phyloP scores from a whole-genome alignment of 1,140 invertebrate genomes.

The Rhagoletis pomonella region DNA sequence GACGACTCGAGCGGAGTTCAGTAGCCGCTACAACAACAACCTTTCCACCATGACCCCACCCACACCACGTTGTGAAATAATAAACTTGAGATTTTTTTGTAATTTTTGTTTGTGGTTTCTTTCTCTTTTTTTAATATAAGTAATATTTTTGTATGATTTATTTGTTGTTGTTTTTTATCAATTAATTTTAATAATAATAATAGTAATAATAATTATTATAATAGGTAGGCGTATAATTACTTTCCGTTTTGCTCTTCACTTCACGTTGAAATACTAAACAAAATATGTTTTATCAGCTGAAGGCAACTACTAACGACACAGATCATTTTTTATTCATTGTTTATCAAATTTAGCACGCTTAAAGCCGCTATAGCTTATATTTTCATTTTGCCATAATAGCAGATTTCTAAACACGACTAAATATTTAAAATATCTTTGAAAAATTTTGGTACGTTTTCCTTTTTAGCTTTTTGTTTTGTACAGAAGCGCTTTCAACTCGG shows the following conservation, averaged over 20 bases:
- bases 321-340: too few species aligned
- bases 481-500: neutral
- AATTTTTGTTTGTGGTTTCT: conserved; percentile 28
- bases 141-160: conserved; percentile 46
- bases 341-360: neutral
- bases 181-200: conserved; percentile 49
- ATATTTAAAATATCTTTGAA: neutral
- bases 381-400: neutral
- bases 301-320: conserved; percentile 43
- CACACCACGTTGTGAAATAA: neutral
- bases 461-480: neutral
- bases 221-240: conserved; percentile 52
- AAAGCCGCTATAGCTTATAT: neutral
- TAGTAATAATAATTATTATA: conserved; percentile 52
- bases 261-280: conserved; percentile 18
- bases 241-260: conserved; percentile 50
- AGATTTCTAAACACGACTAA: neutral
- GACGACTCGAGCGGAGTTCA: too few species aligned
- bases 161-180: conserved; percentile 49
- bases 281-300: neutral
- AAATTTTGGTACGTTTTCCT: conserved; percentile 12
- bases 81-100: conserved; percentile 19
- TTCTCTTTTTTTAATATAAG: conserved; percentile 42
- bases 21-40: too few species aligned
- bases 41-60: neutral